Conservation (phyloP, 2,888 invertebrate species). For the Trichopoda pennipes region DNA sequence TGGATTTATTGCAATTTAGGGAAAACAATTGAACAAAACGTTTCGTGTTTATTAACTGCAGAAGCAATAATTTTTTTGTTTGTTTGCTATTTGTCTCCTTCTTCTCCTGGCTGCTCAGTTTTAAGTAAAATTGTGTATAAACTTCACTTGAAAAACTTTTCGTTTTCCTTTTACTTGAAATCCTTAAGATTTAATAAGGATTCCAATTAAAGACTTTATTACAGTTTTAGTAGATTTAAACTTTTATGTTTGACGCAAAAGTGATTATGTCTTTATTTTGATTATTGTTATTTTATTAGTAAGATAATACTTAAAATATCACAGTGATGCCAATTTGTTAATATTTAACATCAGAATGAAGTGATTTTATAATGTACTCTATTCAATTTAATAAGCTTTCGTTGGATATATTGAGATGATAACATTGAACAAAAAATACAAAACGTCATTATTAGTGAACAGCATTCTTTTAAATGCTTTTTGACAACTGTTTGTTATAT, state of each 20-base stretch:
- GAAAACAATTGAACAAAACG: constrained; percentile 50
- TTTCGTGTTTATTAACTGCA: constrained; percentile 48
- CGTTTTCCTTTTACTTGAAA: constrained; percentile 4
- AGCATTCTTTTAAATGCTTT: no score
- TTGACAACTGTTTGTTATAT: no score
- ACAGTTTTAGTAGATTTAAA: constrained; percentile 11
- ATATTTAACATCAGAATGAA: no score
- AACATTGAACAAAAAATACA: no score
- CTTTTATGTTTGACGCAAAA: not conserved
- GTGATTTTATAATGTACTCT: no score
- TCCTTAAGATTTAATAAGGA: constrained; percentile 29
- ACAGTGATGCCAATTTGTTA: no score
- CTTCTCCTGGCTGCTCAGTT: constrained; percentile 4
- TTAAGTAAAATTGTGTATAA: constrained; percentile 33
- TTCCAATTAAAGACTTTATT: constrained; percentile 28
- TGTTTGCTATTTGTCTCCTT: not conserved
- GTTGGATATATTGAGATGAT: no score
- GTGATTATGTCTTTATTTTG: no score
- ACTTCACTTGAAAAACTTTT: constrained; percentile 35
- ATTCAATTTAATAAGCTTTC: no score
- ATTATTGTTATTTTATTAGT: no score
- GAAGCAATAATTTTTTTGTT: not conserved
- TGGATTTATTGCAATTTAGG: constrained; percentile 60
- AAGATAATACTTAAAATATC: no score
- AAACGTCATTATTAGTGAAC: no score